Conservation (phyloP, 2,113 vertebrate species). For the Hemiscyllium ocellatum region DNA sequence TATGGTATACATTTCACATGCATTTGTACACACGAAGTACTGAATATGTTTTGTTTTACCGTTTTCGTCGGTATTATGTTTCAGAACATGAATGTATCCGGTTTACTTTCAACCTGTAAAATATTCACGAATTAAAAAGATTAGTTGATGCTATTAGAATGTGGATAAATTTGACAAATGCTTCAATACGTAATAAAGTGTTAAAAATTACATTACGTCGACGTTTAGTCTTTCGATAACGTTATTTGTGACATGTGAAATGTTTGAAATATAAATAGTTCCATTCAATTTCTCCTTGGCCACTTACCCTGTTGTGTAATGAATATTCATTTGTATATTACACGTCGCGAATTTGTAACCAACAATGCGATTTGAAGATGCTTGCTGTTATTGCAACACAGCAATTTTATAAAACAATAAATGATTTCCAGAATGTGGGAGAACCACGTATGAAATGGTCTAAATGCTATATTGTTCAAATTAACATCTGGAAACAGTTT, state of each 20-base stretch:
- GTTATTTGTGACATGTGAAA: slow-evolving; percentile 7
- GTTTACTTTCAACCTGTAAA: slow-evolving; percentile 34
- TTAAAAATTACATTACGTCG: background rate
- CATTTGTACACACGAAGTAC: slow-evolving; percentile 15
- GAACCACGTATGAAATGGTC: background rate
- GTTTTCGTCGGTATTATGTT: slow-evolving; percentile 33
- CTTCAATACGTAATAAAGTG: background rate
- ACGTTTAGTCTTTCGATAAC: background rate
- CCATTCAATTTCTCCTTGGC: background rate
- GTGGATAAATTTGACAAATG: background rate
- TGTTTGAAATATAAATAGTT: slow-evolving; percentile 32
- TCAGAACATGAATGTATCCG: slow-evolving; percentile 34
- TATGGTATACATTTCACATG: slow-evolving; percentile 1
- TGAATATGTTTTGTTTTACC: slow-evolving; percentile 33
- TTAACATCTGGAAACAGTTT: background rate
- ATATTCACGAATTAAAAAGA: slow-evolving; percentile 33
- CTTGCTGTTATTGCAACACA: background rate
- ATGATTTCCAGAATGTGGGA: background rate
- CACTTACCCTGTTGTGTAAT: slow-evolving; percentile 26
- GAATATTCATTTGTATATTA: slow-evolving; percentile 32
- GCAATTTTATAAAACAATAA: background rate
- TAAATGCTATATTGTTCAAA: background rate
- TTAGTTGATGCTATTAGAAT: slow-evolving; percentile 9
- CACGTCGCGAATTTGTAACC: background rate
- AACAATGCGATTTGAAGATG: background rate